Conservation (phyloP, 2,797 vertebrate genomes). For the Peromyscus nudipes region DNA sequence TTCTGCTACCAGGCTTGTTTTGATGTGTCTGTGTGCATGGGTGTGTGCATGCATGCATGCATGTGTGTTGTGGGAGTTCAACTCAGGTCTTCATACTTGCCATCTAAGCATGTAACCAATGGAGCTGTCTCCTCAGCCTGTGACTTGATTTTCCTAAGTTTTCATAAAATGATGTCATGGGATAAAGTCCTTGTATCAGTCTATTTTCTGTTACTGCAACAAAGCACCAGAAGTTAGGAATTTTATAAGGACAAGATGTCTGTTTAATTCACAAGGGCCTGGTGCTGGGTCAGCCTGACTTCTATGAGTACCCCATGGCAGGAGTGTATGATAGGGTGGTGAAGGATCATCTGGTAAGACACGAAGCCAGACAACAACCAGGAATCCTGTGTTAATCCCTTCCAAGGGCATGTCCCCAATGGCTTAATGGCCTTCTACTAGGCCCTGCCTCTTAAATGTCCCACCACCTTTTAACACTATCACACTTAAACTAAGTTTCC, state of each 20-base stretch:
- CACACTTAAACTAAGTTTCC: not conserved
- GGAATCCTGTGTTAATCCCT: not conserved
- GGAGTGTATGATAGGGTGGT: not conserved
- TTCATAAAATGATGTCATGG: not conserved
- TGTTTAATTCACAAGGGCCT: not conserved
- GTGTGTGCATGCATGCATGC: not conserved
- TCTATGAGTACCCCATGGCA: too few species aligned
- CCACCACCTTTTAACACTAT: not conserved
- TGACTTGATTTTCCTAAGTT: not conserved
- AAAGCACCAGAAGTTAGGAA: not conserved
- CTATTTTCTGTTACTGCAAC: not conserved
- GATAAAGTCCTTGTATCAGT: not conserved
- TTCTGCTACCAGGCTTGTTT: not conserved
- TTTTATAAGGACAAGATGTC: not conserved
- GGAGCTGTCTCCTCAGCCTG: not conserved
- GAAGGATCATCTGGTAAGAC: not conserved
- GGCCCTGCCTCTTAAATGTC: not conserved
- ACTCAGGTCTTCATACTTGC: not conserved
- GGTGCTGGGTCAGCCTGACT: not conserved
- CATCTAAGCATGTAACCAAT: not conserved
- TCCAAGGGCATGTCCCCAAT: not conserved
- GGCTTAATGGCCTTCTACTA: not conserved
- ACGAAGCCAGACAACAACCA: not conserved
- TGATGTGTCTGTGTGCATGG: not conserved
- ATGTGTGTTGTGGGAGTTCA: not conserved